These are phyloP conservation scores for Cebus imitator DNA, from an alignment of 2,113 vertebrate species.

Conservation along the genomic window DNA sequence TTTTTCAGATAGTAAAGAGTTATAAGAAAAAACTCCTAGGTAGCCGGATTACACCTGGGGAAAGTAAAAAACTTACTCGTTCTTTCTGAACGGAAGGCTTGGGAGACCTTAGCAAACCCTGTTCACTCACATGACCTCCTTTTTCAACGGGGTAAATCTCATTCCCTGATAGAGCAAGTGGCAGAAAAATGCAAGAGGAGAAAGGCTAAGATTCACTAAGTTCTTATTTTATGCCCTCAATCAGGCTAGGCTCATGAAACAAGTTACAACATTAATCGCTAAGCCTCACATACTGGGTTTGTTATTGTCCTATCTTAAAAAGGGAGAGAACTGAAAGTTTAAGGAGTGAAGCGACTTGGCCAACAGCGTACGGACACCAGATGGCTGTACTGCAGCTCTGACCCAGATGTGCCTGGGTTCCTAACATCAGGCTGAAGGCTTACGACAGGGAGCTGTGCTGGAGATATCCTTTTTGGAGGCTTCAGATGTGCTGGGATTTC, in stretches of 20 bases:
- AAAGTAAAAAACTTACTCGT: background rate
- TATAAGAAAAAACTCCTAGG: background rate
- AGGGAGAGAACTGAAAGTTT: background rate
- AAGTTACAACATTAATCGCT: background rate
- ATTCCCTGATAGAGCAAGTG: background rate
- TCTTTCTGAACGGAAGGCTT: background rate
- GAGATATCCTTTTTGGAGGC: background rate
- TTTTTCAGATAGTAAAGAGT: background rate
- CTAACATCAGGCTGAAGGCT: background rate
- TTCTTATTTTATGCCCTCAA: rapidly evolving
- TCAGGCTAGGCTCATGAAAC: background rate
- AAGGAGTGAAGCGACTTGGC: background rate
- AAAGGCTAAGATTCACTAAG: background rate
- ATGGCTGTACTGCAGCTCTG: rapidly evolving
- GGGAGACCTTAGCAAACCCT: background rate
- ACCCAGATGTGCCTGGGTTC: background rate
- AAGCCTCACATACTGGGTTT: rapidly evolving
- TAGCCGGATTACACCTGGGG: background rate
- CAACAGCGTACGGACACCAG: background rate
- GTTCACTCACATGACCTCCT: rapidly evolving
- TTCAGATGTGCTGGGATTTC: background rate
- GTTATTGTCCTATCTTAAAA: background rate
- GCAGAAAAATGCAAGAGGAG: background rate
- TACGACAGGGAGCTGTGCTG: rapidly evolving
- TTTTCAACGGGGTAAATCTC: background rate